phyloP scores from a whole-genome alignment of 2,888 invertebrate species.

The Agonopterix arenella region DNA sequence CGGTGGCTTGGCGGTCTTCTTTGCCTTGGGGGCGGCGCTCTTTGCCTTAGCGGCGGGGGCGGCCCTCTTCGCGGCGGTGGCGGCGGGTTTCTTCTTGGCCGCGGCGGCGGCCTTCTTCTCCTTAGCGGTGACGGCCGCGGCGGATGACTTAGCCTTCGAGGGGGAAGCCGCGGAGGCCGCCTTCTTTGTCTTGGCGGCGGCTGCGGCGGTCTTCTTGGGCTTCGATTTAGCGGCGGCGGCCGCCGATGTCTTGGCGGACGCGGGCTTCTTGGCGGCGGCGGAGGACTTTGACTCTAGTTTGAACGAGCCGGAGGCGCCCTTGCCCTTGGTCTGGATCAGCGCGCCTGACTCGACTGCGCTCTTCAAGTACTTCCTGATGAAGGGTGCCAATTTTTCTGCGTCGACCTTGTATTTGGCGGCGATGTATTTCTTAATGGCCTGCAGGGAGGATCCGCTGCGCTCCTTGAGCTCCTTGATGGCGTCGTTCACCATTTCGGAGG shows the following conservation, averaged over 20 bases:
- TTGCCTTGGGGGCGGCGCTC: slow-evolving; percentile 17
- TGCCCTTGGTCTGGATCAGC: slow-evolving; percentile 75
- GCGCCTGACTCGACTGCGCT: slow-evolving; percentile 69
- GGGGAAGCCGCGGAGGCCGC: slow-evolving; percentile 17
- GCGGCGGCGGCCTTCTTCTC: slow-evolving; percentile 30
- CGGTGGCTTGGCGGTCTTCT: slow-evolving; percentile 32
- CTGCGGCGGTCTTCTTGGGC: slow-evolving; percentile 21
- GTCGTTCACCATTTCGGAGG: slow-evolving; percentile 70
- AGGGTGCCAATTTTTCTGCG: slow-evolving; percentile 72
- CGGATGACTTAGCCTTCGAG: slow-evolving; percentile 11
- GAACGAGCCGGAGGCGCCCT: slow-evolving; percentile 66
- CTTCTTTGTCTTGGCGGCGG: slow-evolving; percentile 18
- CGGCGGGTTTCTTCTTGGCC: slow-evolving; percentile 22
- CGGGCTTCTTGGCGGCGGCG: slow-evolving; percentile 13
- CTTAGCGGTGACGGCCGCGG: slow-evolving; percentile 15
- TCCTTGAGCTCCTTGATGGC: slow-evolving; percentile 74
- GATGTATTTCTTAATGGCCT: slow-evolving; percentile 80
- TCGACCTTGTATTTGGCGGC: slow-evolving; percentile 77
- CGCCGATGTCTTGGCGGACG: slow-evolving; percentile 17
- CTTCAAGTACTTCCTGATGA: slow-evolving; percentile 76
- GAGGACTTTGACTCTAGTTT: slow-evolving; percentile 46
- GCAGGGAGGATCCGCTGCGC: slow-evolving; percentile 76
- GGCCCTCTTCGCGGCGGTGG: slow-evolving; percentile 14
- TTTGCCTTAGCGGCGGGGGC: slow-evolving; percentile 20
- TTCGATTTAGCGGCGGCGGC: slow-evolving; percentile 27